phyloP scores from a whole-genome alignment of 2,888 invertebrate species.

The Helobdella robusta region DNA sequence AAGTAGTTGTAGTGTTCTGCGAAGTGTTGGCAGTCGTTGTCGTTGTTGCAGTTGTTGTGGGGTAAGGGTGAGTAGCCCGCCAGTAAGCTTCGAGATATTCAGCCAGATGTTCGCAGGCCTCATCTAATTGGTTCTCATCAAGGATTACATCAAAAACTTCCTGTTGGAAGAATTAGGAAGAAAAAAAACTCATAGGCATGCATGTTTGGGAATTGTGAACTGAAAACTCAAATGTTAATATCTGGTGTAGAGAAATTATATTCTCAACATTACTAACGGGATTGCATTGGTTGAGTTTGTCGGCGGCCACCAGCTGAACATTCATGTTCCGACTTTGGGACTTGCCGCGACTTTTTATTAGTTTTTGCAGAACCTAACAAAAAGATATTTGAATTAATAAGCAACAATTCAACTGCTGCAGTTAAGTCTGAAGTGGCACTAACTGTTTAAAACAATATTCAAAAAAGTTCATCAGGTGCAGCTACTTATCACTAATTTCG shows the following conservation, averaged over 20 bases:
- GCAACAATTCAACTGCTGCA: too few species aligned
- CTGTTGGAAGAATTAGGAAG: slow-evolving; percentile 33
- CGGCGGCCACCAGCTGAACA: slow-evolving; percentile 98
- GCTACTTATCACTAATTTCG: too few species aligned
- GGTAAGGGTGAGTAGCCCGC: slow-evolving; percentile 83
- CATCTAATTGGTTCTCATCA: slow-evolving; percentile 97
- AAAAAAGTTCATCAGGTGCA: too few species aligned
- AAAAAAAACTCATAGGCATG: neutral
- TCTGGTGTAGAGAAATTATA: too few species aligned
- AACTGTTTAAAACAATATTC: too few species aligned
- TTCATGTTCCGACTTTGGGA: slow-evolving; percentile 93
- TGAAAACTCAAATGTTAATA: too few species aligned
- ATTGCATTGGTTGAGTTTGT: slow-evolving; percentile 94
- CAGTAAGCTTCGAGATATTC: slow-evolving; percentile 96
- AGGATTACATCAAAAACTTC: slow-evolving; percentile 98
- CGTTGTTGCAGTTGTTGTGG: slow-evolving; percentile 12
- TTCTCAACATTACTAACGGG: slow-evolving; percentile 54
- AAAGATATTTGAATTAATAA: neutral
- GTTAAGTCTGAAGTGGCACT: too few species aligned
- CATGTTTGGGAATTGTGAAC: neutral
- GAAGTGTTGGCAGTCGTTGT: neutral
- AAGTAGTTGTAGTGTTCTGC: neutral
- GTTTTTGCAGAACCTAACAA: slow-evolving; percentile 77
- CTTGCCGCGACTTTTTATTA: slow-evolving; percentile 97
- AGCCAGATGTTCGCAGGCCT: slow-evolving; percentile 96